A percentile compares a stretch with the other conserved stretches of the same genome.
Conservation (phyloP, 64 coral and sea anemone species). For the Astreopora myriophthalma region DNA sequence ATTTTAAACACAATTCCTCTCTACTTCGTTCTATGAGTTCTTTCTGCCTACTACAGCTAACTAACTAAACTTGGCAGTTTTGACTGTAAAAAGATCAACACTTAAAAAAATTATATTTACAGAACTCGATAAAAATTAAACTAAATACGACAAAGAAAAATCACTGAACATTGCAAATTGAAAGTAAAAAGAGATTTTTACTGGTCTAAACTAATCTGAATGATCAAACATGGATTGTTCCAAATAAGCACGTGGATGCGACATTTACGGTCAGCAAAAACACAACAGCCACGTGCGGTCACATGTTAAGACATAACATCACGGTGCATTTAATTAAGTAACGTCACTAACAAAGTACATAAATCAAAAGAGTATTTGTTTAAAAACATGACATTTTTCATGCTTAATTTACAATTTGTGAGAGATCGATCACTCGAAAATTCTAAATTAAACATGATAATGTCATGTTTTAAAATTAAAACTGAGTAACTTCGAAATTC, state of each 20-base stretch:
- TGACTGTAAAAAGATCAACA: no score
- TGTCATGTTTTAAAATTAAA: no score
- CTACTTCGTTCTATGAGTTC: no score
- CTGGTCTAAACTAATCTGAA: not conserved
- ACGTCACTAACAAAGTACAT: not conserved
- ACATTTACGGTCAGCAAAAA: not conserved
- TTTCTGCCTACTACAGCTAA: no score
- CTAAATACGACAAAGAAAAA: no score
- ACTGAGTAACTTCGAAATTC: no score
- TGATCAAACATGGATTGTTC: not conserved
- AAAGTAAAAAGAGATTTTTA: not conserved
- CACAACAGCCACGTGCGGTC: not conserved
- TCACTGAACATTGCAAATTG: not conserved
- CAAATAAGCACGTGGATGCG: not conserved
- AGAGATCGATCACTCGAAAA: not conserved
- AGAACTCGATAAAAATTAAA: no score
- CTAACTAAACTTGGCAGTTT: no score
- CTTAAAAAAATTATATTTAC: no score
- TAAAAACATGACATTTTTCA: no score
- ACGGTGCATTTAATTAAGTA: not conserved
- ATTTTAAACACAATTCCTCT: no score
- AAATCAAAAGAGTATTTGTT: not conserved
- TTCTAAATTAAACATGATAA: no score
- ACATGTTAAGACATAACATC: not conserved
- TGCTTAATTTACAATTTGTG: not conserved